Evolutionary conservation across 37 sponge, comb jelly and placozoan genomes (phyloP), one percentile per base, ranked within the genome.

Genomic region (Oscarella lobularis): DNA sequence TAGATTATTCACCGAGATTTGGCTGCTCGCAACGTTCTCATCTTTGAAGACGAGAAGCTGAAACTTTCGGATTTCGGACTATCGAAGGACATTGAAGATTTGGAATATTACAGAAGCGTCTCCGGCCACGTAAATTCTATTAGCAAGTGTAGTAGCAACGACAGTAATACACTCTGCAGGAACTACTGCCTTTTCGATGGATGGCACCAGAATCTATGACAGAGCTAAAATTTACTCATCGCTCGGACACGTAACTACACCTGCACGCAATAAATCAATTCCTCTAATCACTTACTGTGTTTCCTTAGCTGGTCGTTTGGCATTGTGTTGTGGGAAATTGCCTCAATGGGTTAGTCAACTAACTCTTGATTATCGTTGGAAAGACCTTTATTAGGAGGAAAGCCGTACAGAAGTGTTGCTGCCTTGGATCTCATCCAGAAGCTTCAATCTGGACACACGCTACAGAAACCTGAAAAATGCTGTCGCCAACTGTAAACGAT

Each of bases 251-350:
- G 60, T 48, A 48, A 48, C 14, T 48, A 20, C 14, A 27, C 60
- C 14, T 48, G 14, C 60, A 48, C 60, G 20, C 60, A 48, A 20
- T 48, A 48, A 48, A 9, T 48, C 9, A 20, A 48, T 20, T 48
- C 14, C 9, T 48, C n/a, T n/a, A n/a, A n/a, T n/a, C n/a, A n/a
- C n/a, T n/a, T n/a, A n/a, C n/a, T n/a, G n/a, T n/a, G n/a, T n/a
- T n/a, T n/a, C n/a, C n/a, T n/a, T 48, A 48, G 60, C 9, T 48
- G 60, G 60, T 48, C 60, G 60, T 48, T 48, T 48, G 60, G 60
- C 9, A 20, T 48, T 27, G 9, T 48, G 60, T 20, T 48, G 60
- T 48, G 60, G 60, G 60, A 48, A 48, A 48, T 48, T 27, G 60
- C 60, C 9, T 27, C 60, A 27, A 20, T 20, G 60, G 60, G 60